A percentile compares a stretch with the other conserved stretches of the same genome.
Evolutionary conservation across 2,888 invertebrate genomes (phyloP).

Genomic region (Epinotia brunnichana): DNA sequence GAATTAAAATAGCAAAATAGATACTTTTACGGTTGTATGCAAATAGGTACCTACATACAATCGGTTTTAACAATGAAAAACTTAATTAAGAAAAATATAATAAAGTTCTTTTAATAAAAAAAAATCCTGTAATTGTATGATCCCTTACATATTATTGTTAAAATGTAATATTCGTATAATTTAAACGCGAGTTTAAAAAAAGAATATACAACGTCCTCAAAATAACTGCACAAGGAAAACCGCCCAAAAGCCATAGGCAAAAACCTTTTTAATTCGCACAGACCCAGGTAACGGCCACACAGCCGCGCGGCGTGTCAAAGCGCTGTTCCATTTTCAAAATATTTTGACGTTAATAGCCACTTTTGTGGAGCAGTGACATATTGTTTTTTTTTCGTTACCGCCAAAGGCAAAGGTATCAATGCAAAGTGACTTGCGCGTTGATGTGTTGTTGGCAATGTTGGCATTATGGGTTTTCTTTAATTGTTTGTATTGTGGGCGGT

Average conservation of each 20-base stretch:
- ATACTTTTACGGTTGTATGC: too few species aligned
- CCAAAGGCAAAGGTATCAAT: conserved; percentile 44
- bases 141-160: background rate
- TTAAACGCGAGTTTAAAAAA: background rate
- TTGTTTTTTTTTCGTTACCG: conserved; percentile 53
- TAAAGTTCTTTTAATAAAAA: too few species aligned
- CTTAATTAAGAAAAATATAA: too few species aligned
- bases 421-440: conserved; percentile 44
- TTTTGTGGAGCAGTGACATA: conserved; percentile 70
- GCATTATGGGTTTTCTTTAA: conserved; percentile 30
- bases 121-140: too few species aligned
- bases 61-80: too few species aligned
- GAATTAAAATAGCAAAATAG: too few species aligned
- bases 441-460: conserved; percentile 37
- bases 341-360: conserved; percentile 81
- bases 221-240: conserved; percentile 30
- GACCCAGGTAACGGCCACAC: conserved; percentile 42
- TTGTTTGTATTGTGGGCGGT: conserved; percentile 36
- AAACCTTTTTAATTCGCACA: conserved; percentile 40
- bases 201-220: background rate
- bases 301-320: conserved; percentile 43
- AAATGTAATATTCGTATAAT: background rate
- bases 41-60: too few species aligned
- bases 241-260: conserved; percentile 26
- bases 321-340: conserved; percentile 73